Evolutionary conservation across 2,113 vertebrate genomes (phyloP).

Genomic region (Dolichallabes microphthalmus): DNA sequence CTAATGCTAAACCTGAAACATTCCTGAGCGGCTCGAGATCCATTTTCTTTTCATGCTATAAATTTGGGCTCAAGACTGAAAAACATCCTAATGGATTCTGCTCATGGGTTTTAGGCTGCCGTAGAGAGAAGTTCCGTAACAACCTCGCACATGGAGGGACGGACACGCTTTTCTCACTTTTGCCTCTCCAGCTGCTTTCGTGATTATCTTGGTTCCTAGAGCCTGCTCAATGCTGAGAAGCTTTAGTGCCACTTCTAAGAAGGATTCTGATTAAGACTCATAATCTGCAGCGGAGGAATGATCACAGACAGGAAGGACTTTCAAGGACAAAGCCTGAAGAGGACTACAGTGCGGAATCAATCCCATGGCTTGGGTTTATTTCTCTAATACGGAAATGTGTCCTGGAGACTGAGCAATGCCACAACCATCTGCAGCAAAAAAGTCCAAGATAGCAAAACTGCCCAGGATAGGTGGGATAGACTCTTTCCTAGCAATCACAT

Average conservation of each 20-base stretch:
- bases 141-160: background rate
- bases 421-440: background rate
- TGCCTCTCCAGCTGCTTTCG: slow-evolving; percentile 28
- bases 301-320: slow-evolving; percentile 36
- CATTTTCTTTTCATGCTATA: background rate
- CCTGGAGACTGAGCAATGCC: background rate
- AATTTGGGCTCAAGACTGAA: slow-evolving; percentile 1
- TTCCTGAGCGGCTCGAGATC: background rate
- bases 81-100: background rate
- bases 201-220: slow-evolving; percentile 45
- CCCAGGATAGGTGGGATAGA: background rate
- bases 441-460: background rate
- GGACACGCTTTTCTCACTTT: slow-evolving; percentile 30
- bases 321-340: slow-evolving; percentile 43
- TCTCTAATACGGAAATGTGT: background rate
- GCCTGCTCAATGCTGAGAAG: slow-evolving; percentile 28
- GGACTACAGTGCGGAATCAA: slow-evolving; percentile 27
- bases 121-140: slow-evolving; percentile 16
- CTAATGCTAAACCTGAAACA: slow-evolving; percentile 31
- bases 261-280: slow-evolving; percentile 52
- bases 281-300: slow-evolving; percentile 51
- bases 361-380: slow-evolving; percentile 24
- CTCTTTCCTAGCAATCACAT: background rate
- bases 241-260: slow-evolving; percentile 51
- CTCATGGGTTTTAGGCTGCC: slow-evolving; percentile 7